phyloP scores from a whole-genome alignment of 2,888 invertebrate species.

The Halocaridina rubra region DNA sequence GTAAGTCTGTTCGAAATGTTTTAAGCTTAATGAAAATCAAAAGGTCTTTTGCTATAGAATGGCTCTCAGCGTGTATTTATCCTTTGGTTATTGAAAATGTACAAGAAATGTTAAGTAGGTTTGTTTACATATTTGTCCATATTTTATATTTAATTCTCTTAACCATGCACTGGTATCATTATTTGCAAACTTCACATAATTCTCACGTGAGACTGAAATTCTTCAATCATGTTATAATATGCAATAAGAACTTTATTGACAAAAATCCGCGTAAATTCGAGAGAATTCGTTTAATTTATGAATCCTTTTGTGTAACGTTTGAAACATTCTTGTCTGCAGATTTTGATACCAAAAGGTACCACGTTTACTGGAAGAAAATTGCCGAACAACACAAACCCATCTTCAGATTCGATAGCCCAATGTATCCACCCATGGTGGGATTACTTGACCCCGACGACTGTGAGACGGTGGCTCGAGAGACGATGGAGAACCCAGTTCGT shows the following conservation, averaged over 20 bases:
- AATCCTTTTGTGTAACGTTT: neutral
- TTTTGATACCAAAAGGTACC: neutral
- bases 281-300: neutral
- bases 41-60: neutral
- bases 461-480: constrained; percentile 68
- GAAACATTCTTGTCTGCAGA: neutral
- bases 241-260: neutral
- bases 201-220: neutral
- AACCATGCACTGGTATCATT: neutral
- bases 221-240: neutral
- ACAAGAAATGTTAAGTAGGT: neutral
- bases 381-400: constrained; percentile 17
- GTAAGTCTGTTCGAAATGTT: neutral
- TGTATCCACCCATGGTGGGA: neutral
- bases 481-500: constrained; percentile 69
- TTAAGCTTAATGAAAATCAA: neutral
- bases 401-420: constrained; percentile 16
- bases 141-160: neutral
- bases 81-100: neutral
- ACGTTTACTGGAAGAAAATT: constrained; percentile 11
- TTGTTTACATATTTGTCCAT: neutral
- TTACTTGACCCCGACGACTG: constrained; percentile 71
- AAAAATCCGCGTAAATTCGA: neutral
- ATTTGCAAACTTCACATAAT: neutral
- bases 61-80: neutral